These are phyloP conservation scores for Ostrea denselamellosa DNA, from an alignment of 1,140 invertebrate species.

Conservation along the genomic window DNA sequence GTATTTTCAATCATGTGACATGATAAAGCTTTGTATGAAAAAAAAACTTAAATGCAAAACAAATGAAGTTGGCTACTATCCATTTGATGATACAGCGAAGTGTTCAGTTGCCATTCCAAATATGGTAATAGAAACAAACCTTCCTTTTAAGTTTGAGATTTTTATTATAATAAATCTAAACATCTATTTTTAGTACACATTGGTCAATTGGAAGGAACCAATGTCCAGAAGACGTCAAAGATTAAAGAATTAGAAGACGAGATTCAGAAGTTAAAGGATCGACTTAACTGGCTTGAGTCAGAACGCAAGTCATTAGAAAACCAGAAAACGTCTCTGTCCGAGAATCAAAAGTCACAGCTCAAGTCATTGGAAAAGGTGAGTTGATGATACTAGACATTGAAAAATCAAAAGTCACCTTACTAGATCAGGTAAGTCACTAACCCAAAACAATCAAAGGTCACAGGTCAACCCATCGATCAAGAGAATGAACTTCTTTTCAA, in stretches of 20 bases:
- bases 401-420: neutral
- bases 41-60: too few species aligned
- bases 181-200: slow-evolving; percentile 62
- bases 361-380: slow-evolving; percentile 70
- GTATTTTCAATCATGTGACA: too few species aligned
- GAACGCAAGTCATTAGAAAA: slow-evolving; percentile 64
- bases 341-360: slow-evolving; percentile 68
- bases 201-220: slow-evolving; percentile 72
- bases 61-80: too few species aligned
- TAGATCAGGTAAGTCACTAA: neutral
- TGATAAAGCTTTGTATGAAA: too few species aligned
- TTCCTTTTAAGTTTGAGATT: too few species aligned
- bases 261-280: slow-evolving; percentile 65
- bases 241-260: slow-evolving; percentile 68
- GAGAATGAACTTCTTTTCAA: too few species aligned
- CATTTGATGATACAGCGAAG: too few species aligned
- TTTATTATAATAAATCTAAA: neutral
- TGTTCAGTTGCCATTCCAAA: too few species aligned
- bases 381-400: too few species aligned
- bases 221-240: slow-evolving; percentile 69
- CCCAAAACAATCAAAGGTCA: neutral
- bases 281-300: slow-evolving; percentile 66
- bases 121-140: too few species aligned
- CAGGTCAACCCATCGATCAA: neutral
- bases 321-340: slow-evolving; percentile 59